These are phyloP conservation scores for Heliocidaris erythrogramma DNA, from an alignment of 35 echinoderm and acorn worm species.

Conservation along the genomic window DNA sequence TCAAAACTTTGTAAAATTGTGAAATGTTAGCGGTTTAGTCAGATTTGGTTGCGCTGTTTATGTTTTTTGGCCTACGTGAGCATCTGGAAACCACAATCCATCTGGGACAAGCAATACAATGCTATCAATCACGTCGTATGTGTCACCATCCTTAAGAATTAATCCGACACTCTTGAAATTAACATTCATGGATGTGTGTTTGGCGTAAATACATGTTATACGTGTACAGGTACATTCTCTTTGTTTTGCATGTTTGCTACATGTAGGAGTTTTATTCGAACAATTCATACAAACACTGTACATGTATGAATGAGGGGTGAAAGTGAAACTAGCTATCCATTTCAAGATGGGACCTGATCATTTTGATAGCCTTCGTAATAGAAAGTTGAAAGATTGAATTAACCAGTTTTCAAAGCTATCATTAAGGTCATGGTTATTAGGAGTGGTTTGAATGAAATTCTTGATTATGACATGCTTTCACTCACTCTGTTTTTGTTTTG, in stretches of 20 bases:
- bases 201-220: no score
- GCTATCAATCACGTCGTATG: not conserved
- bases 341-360: not conserved
- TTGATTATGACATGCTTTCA: not conserved
- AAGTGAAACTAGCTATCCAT: not conserved
- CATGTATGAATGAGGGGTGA: not conserved
- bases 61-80: not conserved
- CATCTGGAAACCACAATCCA: not conserved
- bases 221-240: no score
- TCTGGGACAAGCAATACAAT: not conserved
- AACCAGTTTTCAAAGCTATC: not conserved
- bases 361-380: not conserved
- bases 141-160: conserved; percentile 9
- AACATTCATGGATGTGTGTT: no score
- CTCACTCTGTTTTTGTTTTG: not conserved
- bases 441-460: not conserved
- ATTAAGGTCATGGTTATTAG: not conserved
- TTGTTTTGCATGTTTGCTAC: no score
- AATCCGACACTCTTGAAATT: not conserved
- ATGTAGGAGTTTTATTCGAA: not conserved
- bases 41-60: not conserved
- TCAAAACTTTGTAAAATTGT: no score
- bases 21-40: not conserved
- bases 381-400: not conserved
- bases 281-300: not conserved